Conservation (phyloP, 2,888 invertebrate species). For the Coecobrya sp. region DNA sequence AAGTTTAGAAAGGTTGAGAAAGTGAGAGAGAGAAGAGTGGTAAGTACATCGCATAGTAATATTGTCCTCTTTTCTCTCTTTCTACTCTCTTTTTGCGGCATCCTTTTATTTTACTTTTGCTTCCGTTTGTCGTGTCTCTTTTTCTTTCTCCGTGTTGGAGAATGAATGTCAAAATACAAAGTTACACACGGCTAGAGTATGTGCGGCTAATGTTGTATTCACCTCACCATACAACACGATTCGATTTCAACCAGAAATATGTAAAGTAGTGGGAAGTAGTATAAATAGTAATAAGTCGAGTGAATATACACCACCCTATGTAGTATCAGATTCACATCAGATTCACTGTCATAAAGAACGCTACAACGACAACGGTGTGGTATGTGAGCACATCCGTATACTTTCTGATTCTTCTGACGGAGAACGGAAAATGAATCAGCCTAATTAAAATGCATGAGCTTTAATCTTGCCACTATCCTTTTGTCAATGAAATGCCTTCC, state of each 20-base stretch:
- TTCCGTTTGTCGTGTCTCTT: neutral
- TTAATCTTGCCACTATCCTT: slow-evolving; percentile 68
- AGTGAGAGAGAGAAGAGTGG: neutral
- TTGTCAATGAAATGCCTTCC: slow-evolving; percentile 31
- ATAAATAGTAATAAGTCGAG: slow-evolving; percentile 39
- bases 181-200: slow-evolving; percentile 5
- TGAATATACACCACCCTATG: neutral
- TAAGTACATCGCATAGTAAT: slow-evolving; percentile 39
- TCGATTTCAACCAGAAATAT: slow-evolving; percentile 48
- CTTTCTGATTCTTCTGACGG: neutral
- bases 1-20: slow-evolving; percentile 50
- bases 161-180: slow-evolving; percentile 41
- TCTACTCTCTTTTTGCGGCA: slow-evolving; percentile 2
- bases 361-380: neutral
- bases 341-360: neutral
- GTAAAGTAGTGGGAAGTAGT: slow-evolving; percentile 13
- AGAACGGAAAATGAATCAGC: slow-evolving; percentile 67
- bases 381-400: neutral
- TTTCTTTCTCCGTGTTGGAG: neutral
- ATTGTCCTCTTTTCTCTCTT: neutral
- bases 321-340: slow-evolving; percentile 2
- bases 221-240: slow-evolving; percentile 48
- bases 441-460: slow-evolving; percentile 86
- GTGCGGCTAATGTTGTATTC: slow-evolving; percentile 25
- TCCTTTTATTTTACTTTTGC: neutral